Evolutionary conservation across 2,888 invertebrate species (phyloP).

Genomic region (Rotaria sp.): DNA sequence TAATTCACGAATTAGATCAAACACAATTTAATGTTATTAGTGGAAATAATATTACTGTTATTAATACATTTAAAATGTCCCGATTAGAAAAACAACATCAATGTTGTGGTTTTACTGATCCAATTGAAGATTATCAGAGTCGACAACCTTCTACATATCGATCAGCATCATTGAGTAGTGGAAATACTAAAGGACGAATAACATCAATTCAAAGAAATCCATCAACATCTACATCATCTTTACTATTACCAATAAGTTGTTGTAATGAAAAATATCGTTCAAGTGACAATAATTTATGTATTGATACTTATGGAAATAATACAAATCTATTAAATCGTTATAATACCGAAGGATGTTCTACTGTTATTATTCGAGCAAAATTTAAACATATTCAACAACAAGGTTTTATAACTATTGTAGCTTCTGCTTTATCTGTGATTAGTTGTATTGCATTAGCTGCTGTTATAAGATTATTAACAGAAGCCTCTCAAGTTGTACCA

Average conservation of each 20-base stretch:
- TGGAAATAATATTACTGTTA: not conserved
- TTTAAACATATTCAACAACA: constrained; percentile 13
- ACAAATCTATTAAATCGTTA: not conserved
- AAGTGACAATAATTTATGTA: not conserved
- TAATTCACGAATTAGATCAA: not conserved
- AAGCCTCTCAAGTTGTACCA: not conserved
- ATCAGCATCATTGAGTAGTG: not conserved
- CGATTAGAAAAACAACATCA: not conserved
- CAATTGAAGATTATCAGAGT: not conserved
- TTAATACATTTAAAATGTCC: constrained; percentile 1
- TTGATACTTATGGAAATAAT: not conserved
- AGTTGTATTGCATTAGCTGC: constrained; percentile 10
- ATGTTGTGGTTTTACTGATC: not conserved
- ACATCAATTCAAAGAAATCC: not conserved
- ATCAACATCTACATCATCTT: not conserved
- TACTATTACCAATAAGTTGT: constrained; percentile 21
- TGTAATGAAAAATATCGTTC: constrained; percentile 24
- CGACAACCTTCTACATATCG: not conserved
- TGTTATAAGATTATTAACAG: not conserved
- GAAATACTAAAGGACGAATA: not conserved
- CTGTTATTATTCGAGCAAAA: not conserved
- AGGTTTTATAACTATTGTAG: not conserved
- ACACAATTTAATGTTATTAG: not conserved
- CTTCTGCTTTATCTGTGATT: not conserved
- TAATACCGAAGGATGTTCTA: not conserved